phyloP scores from a whole-genome alignment of 2,113 vertebrate genomes.

The Numida meleagris region DNA sequence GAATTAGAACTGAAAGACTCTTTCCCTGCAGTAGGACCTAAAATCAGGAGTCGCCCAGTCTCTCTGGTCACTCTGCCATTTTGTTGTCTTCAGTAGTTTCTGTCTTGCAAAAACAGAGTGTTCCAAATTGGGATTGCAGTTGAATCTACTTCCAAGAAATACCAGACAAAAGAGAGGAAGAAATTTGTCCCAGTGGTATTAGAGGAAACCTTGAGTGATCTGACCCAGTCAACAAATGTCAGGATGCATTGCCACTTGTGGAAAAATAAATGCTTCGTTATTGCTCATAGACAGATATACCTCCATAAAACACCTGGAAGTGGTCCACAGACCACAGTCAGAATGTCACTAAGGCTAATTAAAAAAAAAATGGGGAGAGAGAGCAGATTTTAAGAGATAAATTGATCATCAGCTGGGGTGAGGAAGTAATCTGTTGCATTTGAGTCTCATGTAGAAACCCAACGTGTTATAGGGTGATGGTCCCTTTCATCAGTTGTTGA shows the following conservation, averaged over 20 bases:
- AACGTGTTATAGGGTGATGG: background rate
- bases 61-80: background rate
- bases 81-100: background rate
- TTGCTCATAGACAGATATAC: conserved; percentile 28
- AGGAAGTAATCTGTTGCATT: conserved; percentile 14
- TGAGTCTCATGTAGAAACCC: background rate
- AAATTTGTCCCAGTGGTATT: background rate
- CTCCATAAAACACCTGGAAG: conserved; percentile 62
- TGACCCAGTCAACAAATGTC: conserved; percentile 30
- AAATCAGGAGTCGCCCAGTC: fast-evolving
- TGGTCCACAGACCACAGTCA: conserved; percentile 48
- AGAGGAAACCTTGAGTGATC: conserved; percentile 37
- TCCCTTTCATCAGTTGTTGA: background rate
- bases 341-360: background rate
- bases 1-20: background rate
- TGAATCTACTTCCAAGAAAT: conserved; percentile 28
- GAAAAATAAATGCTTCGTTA: conserved; percentile 55
- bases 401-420: background rate
- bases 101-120: background rate
- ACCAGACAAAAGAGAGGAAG: conserved; percentile 1
- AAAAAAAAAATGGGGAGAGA: background rate
- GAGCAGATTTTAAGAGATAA: conserved; percentile 14
- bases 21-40: background rate
- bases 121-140: background rate
- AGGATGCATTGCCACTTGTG: conserved; percentile 17